A percentile compares a stretch with the other conserved stretches of the same genome.
These are phyloP conservation scores for Coluber constrictor DNA, from an alignment of 2,797 vertebrate species.

Conservation along the genomic window DNA sequence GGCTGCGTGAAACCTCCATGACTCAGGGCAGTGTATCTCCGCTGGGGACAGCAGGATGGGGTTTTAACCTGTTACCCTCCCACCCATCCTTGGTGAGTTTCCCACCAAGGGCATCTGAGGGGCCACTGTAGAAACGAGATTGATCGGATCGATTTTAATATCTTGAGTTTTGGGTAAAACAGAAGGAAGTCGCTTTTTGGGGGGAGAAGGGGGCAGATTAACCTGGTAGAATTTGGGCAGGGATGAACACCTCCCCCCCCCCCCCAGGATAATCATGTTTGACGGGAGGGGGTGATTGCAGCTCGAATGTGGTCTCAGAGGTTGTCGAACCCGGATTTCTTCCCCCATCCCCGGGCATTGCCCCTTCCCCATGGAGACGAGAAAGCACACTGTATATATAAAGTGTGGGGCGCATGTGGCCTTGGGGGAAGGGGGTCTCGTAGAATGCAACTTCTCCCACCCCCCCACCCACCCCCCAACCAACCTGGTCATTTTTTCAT, in stretches of 20 bases:
- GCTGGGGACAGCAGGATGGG: neutral
- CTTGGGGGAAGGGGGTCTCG: constrained; percentile 36
- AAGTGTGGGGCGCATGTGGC: constrained; percentile 3
- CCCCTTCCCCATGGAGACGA: constrained; percentile 1
- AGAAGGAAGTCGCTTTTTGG: neutral
- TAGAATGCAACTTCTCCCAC: constrained; percentile 28
- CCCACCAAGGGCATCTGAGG: neutral
- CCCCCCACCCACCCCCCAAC: neutral
- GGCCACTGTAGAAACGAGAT: neutral
- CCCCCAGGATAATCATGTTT: neutral
- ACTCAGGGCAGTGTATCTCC: neutral
- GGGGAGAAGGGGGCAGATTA: neutral
- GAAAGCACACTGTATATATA: constrained; percentile 56
- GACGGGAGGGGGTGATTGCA: neutral
- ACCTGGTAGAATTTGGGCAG: neutral
- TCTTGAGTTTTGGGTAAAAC: neutral
- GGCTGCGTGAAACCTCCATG: neutral
- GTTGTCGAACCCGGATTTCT: neutral
- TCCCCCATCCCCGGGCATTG: neutral
- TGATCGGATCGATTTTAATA: neutral
- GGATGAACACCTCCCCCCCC: too few species aligned
- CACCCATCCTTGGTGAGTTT: too few species aligned
- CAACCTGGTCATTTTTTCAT: constrained; percentile 37
- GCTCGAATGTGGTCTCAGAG: neutral
- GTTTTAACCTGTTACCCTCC: too few species aligned